Evolutionary conservation across 2,888 invertebrate genomes (phyloP).

Genomic region (Sinelater perroti): DNA sequence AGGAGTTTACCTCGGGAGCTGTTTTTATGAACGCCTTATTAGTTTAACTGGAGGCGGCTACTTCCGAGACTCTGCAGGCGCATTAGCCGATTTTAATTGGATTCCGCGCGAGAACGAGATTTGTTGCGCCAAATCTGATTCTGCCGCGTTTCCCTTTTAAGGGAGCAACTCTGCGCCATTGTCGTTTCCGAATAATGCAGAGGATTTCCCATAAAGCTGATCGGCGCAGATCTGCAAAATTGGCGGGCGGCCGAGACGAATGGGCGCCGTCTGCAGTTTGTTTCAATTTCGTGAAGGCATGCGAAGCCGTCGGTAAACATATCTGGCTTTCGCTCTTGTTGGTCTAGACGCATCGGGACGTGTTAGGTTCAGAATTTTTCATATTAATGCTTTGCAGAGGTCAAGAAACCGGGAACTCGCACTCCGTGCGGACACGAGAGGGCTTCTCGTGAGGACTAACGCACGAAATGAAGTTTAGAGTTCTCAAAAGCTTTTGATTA

Average conservation of each 20-base stretch:
- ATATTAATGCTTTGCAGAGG: constrained; percentile 10
- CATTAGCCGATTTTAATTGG: constrained; percentile 21
- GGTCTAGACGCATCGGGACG: constrained; percentile 17
- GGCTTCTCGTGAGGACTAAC: constrained; percentile 1
- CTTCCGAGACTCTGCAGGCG: too few species aligned
- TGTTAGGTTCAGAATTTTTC: constrained; percentile 19
- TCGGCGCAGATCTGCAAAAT: constrained; percentile 19
- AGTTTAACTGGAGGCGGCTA: constrained; percentile 32
- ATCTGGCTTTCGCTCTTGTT: constrained; percentile 2
- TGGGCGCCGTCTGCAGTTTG: constrained; percentile 15
- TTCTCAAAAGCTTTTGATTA: not conserved
- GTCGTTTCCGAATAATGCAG: constrained; percentile 14
- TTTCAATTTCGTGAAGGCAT: constrained; percentile 26
- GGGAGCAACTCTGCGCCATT: not conserved
- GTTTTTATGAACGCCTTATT: constrained; percentile 40
- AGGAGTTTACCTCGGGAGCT: constrained; percentile 36
- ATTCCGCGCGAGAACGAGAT: too few species aligned
- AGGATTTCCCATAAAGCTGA: constrained; percentile 21
- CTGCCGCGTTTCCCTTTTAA: not conserved
- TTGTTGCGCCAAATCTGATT: too few species aligned
- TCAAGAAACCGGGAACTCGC: constrained; percentile 14
- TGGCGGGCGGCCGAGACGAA: constrained; percentile 12
- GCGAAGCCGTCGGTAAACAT: constrained; percentile 15
- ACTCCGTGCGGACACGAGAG: not conserved
- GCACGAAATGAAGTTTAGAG: not conserved